Evolutionary conservation across 2,888 invertebrate species (phyloP), one percentile per base, ranked within the genome.

Genomic region (Chrysodeixis includens): DNA sequence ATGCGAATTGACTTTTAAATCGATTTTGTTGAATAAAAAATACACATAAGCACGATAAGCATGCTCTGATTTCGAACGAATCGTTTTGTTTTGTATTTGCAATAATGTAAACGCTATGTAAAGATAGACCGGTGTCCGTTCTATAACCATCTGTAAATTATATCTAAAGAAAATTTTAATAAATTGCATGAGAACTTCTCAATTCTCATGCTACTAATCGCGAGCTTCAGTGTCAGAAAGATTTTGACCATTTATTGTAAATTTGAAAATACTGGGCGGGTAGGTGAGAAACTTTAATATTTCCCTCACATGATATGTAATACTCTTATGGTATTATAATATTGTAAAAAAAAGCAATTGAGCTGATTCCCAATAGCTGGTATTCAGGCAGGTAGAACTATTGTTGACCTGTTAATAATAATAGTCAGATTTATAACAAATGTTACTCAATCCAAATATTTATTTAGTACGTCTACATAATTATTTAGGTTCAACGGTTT

Each of bases 1-100:
- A 88, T 79, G 82, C 82, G 85, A 88, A 90, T 91, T 91, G 91
- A 90, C 86, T 92, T 91, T 86, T 82, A 90, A 92, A 93, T 87
- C 82, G 79, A 78, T 83, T 78, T 84, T 82, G 85, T 83, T 88
- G 89, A 90, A 92, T 90, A 89, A 86, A n/a, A 88, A 83, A 76
- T 83, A 77, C 76, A 77, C 82, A 78, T 26, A 26, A 26, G 26
- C 26, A 26, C 6, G 2, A 79, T 56, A 72, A 72, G 60, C 67
- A 53, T 75, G 67, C 79, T 79, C 73, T 66, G 78, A 66, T 70
- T 70, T 46, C 62, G 66, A 71, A 72, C 74, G 80, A 79, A 74
- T 74, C 67, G 74, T 76, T 65, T 79, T 78, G 76, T 73, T 79
- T 69, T 75, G 68, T 78, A 35, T 62, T 51, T 67, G 64, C 32